Conservation (phyloP, 2,888 invertebrate genomes). For the Troides oblongomaculatus region DNA sequence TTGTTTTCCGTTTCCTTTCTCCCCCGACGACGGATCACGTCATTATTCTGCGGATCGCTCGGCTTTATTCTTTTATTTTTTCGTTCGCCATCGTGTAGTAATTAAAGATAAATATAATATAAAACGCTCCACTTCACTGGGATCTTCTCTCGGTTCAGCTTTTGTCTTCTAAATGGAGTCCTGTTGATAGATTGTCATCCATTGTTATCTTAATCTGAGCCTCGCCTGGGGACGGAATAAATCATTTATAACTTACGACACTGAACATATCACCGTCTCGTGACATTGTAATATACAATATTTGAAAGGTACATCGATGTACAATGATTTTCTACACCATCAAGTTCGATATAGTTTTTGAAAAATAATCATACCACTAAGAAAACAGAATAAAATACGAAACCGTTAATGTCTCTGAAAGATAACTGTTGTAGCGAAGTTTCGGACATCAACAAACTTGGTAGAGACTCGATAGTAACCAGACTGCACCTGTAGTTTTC, state of each 20-base stretch:
- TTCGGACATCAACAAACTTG: slow-evolving; percentile 36
- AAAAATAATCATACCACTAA: slow-evolving; percentile 9
- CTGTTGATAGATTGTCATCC: slow-evolving; percentile 71
- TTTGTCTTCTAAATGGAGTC: slow-evolving; percentile 71
- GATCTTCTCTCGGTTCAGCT: slow-evolving; percentile 56
- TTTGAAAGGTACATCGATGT: background rate
- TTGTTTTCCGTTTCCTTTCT: slow-evolving; percentile 68
- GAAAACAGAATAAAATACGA: slow-evolving; percentile 14
- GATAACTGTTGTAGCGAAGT: slow-evolving; percentile 20
- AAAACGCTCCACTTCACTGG: slow-evolving; percentile 69
- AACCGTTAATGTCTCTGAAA: slow-evolving; percentile 23
- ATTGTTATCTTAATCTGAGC: slow-evolving; percentile 74
- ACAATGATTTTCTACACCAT: slow-evolving; percentile 3
- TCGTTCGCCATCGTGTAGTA: slow-evolving; percentile 62
- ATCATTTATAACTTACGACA: slow-evolving; percentile 66
- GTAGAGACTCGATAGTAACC: slow-evolving; percentile 38
- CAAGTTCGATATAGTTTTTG: slow-evolving; percentile 27
- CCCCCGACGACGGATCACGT: slow-evolving; percentile 65
- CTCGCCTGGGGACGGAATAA: slow-evolving; percentile 63
- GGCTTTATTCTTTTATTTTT: slow-evolving; percentile 51
- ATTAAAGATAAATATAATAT: slow-evolving; percentile 80
- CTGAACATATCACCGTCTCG: slow-evolving; percentile 23
- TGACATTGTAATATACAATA: slow-evolving; percentile 32
- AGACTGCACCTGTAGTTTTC: slow-evolving; percentile 43
- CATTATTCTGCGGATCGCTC: slow-evolving; percentile 62